Evolutionary conservation across 2,797 vertebrate species (phyloP), one percentile per base, ranked within the genome.

Genomic region (Odontamblyopus lacepedii): DNA sequence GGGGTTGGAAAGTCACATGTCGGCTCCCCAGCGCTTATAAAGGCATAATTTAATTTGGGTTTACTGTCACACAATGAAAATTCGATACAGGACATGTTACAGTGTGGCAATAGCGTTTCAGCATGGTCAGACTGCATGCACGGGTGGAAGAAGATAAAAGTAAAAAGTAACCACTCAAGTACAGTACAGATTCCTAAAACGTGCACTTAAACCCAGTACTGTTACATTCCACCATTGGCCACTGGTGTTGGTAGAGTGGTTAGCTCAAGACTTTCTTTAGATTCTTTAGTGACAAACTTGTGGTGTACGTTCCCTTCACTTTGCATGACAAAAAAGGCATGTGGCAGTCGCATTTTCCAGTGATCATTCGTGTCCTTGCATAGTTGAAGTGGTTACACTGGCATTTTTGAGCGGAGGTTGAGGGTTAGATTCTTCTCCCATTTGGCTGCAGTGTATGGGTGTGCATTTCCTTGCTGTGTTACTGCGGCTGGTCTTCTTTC

Each of bases 1-100:
- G 81, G 65, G 73, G 74, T 51, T 74, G 67, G 71, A 71, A 64
- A 48, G 83, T 84, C 86, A 88, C 79, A 76, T 82, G 18, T 70
- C 55, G 12, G 26, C 41, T 78, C 60, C 51, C n/a, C 26, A 62
- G 67, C 67, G 66, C 56, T 69, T 71, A 57, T 60, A 8, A 70
- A 48, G 44, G 63, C 71, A 35, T 3, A 35, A 16, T 63, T 19
- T 72, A 74, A 67, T 76, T 73, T 50, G 8, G 67, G 79, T 73
- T 38, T 67, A 67, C 53, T 30, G 57, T 81, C 69, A 53, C 72
- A 61, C 35, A 70, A 23, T 70, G 27, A 67, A 56, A 70, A 29
- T 67, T 32, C 29, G 15, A 48, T 27, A 51, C 12, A 38, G 32
- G 2, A 18, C 30, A n/a, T 4, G 30, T 12, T 38, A n/a, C 61